A percentile compares a stretch with the other conserved stretches of the same genome.
phyloP scores from a whole-genome alignment of 2,797 vertebrate genomes.

The Gymnocypris eckloni region DNA sequence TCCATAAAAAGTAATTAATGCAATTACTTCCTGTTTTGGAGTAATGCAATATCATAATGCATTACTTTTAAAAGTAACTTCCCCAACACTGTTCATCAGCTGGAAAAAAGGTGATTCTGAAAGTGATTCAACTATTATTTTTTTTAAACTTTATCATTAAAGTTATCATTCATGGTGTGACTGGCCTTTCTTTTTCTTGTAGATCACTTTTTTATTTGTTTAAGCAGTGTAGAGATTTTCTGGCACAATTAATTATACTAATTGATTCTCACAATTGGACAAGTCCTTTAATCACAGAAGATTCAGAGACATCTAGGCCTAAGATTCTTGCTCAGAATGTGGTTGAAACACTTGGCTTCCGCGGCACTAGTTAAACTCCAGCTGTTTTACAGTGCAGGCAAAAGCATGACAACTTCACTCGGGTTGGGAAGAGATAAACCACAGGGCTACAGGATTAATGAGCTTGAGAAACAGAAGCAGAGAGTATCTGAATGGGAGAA shows the following conservation, averaged over 20 bases:
- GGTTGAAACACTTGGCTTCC: conserved; percentile 49
- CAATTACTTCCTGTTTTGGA: neutral
- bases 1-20: neutral
- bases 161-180: neutral
- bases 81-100: neutral
- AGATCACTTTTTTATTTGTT: conserved; percentile 12
- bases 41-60: neutral
- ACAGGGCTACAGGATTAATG: conserved; percentile 17
- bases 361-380: conserved; percentile 53
- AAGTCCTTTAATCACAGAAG: conserved; percentile 4
- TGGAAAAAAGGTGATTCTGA: neutral
- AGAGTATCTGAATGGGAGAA: neutral
- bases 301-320: conserved; percentile 18
- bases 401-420: conserved; percentile 20
- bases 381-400: conserved; percentile 58
- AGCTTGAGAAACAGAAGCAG: conserved; percentile 17
- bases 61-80: neutral
- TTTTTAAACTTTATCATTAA: neutral
- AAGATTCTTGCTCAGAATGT: conserved; percentile 44
- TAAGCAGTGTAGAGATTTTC: conserved; percentile 1
- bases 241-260: conserved; percentile 3
- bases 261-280: neutral
- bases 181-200: conserved; percentile 9
- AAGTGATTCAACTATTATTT: neutral
- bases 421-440: conserved; percentile 34